These are phyloP conservation scores for Bujurquina vittata DNA, from an alignment of 2,113 vertebrate genomes.

Conservation along the genomic window DNA sequence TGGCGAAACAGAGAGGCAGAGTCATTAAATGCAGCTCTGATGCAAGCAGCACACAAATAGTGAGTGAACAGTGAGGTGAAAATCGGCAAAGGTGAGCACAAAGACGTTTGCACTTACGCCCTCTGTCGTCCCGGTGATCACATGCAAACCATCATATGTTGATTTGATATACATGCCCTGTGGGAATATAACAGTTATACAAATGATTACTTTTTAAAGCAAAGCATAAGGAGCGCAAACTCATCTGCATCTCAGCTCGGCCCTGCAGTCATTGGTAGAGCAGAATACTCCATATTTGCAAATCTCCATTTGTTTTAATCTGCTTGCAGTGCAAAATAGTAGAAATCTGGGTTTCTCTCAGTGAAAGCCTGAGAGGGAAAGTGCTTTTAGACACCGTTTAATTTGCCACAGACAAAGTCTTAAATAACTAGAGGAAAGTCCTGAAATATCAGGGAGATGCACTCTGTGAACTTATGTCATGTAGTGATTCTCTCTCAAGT, in stretches of 20 bases:
- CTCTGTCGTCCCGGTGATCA: conserved; percentile 95
- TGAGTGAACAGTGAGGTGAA: not conserved
- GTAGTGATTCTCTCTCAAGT: not conserved
- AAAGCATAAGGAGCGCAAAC: not conserved
- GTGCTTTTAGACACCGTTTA: not conserved
- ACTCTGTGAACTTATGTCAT: not conserved
- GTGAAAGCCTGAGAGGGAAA: not conserved
- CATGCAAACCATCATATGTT: conserved; percentile 93
- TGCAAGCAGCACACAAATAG: not conserved
- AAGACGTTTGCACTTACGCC: conserved; percentile 84
- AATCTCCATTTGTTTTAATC: conserved; percentile 37
- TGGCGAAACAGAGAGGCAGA: conserved; percentile 14
- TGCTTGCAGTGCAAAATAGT: conserved; percentile 7
- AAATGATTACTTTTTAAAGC: not conserved
- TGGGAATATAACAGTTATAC: not conserved
- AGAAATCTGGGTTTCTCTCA: conserved; percentile 17
- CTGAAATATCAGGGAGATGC: not conserved
- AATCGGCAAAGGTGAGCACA: conserved; percentile 5
- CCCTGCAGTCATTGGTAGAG: conserved; percentile 3
- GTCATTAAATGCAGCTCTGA: conserved; percentile 1
- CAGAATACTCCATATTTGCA: conserved; percentile 22
- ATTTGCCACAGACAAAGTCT: conserved; percentile 1
- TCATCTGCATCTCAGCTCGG: conserved; percentile 4
- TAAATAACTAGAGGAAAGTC: not conserved
- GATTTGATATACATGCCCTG: conserved; percentile 98